These are phyloP conservation scores for Ochlodes sylvanus DNA, from an alignment of 2,888 invertebrate genomes.

Conservation along the genomic window DNA sequence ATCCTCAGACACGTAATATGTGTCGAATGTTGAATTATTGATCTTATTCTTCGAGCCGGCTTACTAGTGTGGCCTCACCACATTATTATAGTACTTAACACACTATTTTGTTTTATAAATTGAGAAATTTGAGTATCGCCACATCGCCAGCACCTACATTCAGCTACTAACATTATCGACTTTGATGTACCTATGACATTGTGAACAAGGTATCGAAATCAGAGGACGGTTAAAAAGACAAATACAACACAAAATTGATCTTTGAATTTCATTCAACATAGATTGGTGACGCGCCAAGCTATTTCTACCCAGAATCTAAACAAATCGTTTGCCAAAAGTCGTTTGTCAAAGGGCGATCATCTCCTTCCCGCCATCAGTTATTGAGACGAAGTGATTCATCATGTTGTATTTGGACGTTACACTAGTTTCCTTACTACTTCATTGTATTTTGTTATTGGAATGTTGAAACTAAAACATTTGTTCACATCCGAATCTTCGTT, in stretches of 20 bases:
- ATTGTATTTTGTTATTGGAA: not conserved
- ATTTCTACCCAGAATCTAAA: constrained; percentile 43
- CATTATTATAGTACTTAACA: too few relatives aligned
- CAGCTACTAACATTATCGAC: too few relatives aligned
- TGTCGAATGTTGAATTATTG: too few relatives aligned
- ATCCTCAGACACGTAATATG: too few relatives aligned
- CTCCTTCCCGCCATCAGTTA: constrained; percentile 9
- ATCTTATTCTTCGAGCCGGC: too few relatives aligned
- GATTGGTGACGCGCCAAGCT: constrained; percentile 37
- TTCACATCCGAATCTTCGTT: not conserved
- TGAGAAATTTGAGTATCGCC: too few relatives aligned
- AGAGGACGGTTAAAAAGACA: too few relatives aligned
- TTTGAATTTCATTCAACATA: constrained; percentile 10
- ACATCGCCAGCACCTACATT: too few relatives aligned
- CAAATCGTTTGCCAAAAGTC: constrained; percentile 40
- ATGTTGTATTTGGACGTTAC: constrained; percentile 1
- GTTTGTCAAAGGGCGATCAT: constrained; percentile 31
- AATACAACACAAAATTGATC: not conserved
- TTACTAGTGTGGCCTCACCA: too few relatives aligned
- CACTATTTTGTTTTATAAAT: too few relatives aligned
- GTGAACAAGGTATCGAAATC: too few relatives aligned
- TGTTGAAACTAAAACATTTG: not conserved
- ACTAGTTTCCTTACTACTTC: not conserved
- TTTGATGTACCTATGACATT: too few relatives aligned
- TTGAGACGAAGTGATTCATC: constrained; percentile 21